Base-by-base conservation (phyloP, 53 echinoderm and acorn worm species). In the Echinarachnius parma region DNA sequence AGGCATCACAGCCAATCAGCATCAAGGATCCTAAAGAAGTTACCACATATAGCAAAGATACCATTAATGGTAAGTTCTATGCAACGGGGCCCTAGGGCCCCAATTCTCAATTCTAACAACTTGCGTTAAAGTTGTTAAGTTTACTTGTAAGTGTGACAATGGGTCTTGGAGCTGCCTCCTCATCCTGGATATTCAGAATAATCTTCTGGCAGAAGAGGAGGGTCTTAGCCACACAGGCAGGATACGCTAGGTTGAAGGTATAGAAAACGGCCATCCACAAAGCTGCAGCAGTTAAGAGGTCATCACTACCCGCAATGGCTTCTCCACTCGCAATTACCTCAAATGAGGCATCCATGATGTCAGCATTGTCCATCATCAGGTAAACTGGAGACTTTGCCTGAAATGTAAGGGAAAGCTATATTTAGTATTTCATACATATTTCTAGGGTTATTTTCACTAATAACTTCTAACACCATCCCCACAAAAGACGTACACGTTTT, bases 171-270 rank as follows among this genome's bases (percentile, higher is more conserved):
- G 28, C 28, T 57, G 57, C 24, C 57, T 57, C 57, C 57, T 57
- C 57, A 57, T 57, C 57, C 57, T 57, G 57, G 57, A 57, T 57
- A 57, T 57, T 57, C 57, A 57, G 57, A 5, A 57, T 8, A 16
- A 57, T 57, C 57, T 57, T 57, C 57, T 57, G 28, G 25, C 25
- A 57, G 57, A 57, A 57, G 57, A 57, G 57, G 24, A 57, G 57
- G 28, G 57, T 57, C 57, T 57, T 57, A 26, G 57, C 57, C 57
- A 57, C 57, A 57, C 57, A 57, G 57, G 57, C 57, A 57, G 57
- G 57, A 57, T 57, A 57, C 28, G 28, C 57, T 26, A 57, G 57
- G 28, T 57, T 50, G 52, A 50, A 50, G 7, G 7, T 16, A 8
- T 57, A 57, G 57, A 57, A 50, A 19, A 50, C 52, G 57, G 28